Evolutionary conservation across 1,140 invertebrate genomes (phyloP).

Genomic region (Drosophila murphyi): DNA sequence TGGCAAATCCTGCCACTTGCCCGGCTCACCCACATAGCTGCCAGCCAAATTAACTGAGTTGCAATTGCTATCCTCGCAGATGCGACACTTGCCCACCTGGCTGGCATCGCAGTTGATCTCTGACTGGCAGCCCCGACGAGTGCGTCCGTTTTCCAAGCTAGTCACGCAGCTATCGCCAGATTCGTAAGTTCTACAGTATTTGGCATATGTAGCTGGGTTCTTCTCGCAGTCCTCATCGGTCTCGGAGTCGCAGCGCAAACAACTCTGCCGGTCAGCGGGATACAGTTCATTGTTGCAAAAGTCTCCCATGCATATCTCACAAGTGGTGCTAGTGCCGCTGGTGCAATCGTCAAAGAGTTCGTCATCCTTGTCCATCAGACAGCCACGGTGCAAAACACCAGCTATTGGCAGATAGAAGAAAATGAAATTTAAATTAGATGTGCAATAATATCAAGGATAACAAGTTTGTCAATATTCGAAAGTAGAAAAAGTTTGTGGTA

Average conservation of each 20-base stretch:
- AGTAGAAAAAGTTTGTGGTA: neutral
- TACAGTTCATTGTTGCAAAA: conserved; percentile 59
- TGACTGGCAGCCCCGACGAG: conserved; percentile 67
- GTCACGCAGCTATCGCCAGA: conserved; percentile 61
- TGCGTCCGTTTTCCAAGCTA: conserved; percentile 52
- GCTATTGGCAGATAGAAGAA: conserved; percentile 27
- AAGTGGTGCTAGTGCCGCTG: conserved; percentile 42
- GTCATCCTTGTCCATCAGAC: conserved; percentile 59
- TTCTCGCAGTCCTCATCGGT: conserved; percentile 51
- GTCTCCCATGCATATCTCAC: conserved; percentile 51
- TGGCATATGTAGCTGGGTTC: conserved; percentile 43
- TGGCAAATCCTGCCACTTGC: conserved; percentile 72
- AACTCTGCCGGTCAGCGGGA: conserved; percentile 63
- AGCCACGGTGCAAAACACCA: conserved; percentile 64
- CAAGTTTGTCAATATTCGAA: neutral
- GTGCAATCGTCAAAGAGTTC: conserved; percentile 61
- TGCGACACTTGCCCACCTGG: conserved; percentile 51
- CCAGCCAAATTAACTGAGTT: conserved; percentile 54
- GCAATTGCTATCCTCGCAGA: conserved; percentile 58
- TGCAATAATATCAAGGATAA: too few species aligned
- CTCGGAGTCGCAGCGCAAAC: conserved; percentile 68
- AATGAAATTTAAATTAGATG: neutral
- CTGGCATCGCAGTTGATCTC: conserved; percentile 64
- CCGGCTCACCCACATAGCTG: conserved; percentile 64
- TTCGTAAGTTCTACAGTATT: conserved; percentile 53